Base-by-base conservation (phyloP, 2,797 vertebrate species). In the Knipowitschia caucasica region DNA sequence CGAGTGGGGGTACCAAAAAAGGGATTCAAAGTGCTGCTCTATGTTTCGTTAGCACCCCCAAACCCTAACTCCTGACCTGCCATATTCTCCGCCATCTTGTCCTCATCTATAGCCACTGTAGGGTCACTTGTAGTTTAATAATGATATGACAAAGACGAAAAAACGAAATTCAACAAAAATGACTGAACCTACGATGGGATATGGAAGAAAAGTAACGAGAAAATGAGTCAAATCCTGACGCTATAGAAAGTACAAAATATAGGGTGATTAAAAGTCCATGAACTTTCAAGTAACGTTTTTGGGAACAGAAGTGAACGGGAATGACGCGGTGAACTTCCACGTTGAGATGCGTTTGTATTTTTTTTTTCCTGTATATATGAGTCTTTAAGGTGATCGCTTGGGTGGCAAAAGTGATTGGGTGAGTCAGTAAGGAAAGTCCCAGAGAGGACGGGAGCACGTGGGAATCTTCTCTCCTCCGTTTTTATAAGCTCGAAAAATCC, bases 21-120 rank as follows among this genome's bases (percentile, higher is more conserved):
- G 57, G 61, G 45, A 59, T 67, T 77, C 69, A 89, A 89, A 89
- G 89, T 88, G 87, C 86, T 82, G 82, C 85, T 81, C 77, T 83
- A 80, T 74, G 71, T 78, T 59, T 63, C 52, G 58, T 44, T 66
- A 77, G 72, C 60, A 69, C 65, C 80, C 81, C 75, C 83, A 82
- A 80, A 75, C 75, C 82, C 66, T 47, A 46, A 49, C 58, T n/a
- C 60, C 64, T 64, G 21, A 66, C 45, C 8, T 20, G 47, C 30
- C 29, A 29, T 17, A 30, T 49, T 46, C 44, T 46, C 44, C 17
- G 23, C 50, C 54, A 36, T 59, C 49, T 51, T 20, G 69, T 7
- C 49, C 43, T 53, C 39, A 42, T 59, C 9, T 61, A 69, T 30
- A 58, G 59, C 66, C 75, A 62, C 73, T 60, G 62, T 68, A 20